Base-by-base conservation (phyloP, 2,797 vertebrate species). In the Siniperca obscura region DNA sequence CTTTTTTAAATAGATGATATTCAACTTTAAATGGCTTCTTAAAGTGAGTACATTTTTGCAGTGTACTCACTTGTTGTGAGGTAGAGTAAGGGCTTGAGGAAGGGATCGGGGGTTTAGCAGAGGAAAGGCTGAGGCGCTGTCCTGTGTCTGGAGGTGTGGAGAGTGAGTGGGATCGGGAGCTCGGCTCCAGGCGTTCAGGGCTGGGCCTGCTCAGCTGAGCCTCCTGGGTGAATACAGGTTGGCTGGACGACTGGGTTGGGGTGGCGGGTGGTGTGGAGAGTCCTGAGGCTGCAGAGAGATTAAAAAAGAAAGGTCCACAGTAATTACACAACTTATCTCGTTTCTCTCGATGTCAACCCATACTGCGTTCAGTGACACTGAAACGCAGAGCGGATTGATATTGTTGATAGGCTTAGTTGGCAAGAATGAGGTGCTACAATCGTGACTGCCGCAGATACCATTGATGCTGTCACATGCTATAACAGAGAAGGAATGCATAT, bases 251-350 rank as follows among this genome's bases (percentile, higher is more conserved):
- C 93, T 97, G 97, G 68, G 96, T 97, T n/a, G 98, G 98, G 10
- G 98, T 98, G 14, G 95, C 95, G 11, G 98, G 98, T 52, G 97
- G 96, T 30, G 98, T 98, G 34, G 97, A 96, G 84, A 97, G 94
- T 79, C 97, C 97, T 42, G 97, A 98, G 84, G 96, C 97, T 98
- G 94, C 62, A 66, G 74, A 78, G 68, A 89, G 52, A 88, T 57
- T 70, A 69, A 42, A 50, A 34, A 67, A 30, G 48, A 44, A 79
- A 73, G 48, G 46, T 73, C 10, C 55, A 44, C 30, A 50, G 16
- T 21, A 76, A 84, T 76, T 67, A 22, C 17, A 66, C 36, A 61
- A 38, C 53, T 74, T 69, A 83, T 52, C 74, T 62, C 66, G 59
- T 59, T 79, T 69, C 56, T 78, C 44, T 67, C 22, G 3, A 52